Evolutionary conservation across 2,888 invertebrate genomes (phyloP).

Genomic region (Marasmarcha lunaedactyla): DNA sequence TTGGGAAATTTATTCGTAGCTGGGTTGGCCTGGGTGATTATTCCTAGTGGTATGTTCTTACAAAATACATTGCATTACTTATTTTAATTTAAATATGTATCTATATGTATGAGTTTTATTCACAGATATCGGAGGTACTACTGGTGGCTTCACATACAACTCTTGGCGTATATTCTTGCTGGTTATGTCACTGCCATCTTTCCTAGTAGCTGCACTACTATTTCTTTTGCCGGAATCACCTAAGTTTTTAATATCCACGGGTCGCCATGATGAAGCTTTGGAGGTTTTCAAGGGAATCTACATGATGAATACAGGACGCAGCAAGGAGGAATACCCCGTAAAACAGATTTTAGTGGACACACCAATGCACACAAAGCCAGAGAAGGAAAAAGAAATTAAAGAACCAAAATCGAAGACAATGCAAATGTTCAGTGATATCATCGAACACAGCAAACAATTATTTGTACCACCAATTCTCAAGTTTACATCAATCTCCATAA

Average conservation of each 20-base stretch:
- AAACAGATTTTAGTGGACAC: slow-evolving; percentile 76
- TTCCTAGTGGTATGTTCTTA: slow-evolving; percentile 65
- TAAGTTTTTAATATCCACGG: slow-evolving; percentile 85
- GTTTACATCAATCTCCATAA: slow-evolving; percentile 86
- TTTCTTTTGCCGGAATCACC: slow-evolving; percentile 91
- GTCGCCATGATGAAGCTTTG: slow-evolving; percentile 83
- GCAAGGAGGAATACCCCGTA: slow-evolving; percentile 81
- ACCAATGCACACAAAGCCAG: slow-evolving; percentile 48
- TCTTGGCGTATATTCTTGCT: slow-evolving; percentile 93
- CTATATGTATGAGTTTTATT: slow-evolving; percentile 5
- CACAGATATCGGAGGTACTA: slow-evolving; percentile 76
- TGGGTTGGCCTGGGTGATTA: slow-evolving; percentile 82
- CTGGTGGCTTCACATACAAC: slow-evolving; percentile 81
- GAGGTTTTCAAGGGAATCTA: slow-evolving; percentile 86
- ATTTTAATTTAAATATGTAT: neutral
- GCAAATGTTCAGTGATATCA: slow-evolving; percentile 80
- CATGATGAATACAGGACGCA: slow-evolving; percentile 82
- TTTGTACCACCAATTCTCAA: slow-evolving; percentile 85
- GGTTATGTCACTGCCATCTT: slow-evolving; percentile 89
- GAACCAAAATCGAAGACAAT: slow-evolving; percentile 75
- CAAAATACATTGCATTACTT: neutral
- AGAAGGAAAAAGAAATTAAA: slow-evolving; percentile 70
- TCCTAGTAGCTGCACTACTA: slow-evolving; percentile 85
- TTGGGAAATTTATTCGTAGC: slow-evolving; percentile 93
- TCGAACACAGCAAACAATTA: slow-evolving; percentile 84